Conservation (phyloP, 2,797 vertebrate species). For the Alfaro cultratus region DNA sequence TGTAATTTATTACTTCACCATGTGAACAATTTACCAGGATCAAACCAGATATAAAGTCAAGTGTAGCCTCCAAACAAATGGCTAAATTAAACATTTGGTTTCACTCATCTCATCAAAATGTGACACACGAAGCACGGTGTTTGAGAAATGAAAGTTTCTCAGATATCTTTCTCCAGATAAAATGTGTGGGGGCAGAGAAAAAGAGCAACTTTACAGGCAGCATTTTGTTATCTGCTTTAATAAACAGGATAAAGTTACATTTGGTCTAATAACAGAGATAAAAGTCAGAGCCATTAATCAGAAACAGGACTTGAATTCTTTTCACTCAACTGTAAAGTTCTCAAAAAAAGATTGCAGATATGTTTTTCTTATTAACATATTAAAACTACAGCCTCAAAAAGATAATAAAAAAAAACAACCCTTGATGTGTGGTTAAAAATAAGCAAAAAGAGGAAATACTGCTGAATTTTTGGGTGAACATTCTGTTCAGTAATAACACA, state of each 20-base stretch:
- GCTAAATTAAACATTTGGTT: constrained; percentile 55
- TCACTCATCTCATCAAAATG: constrained; percentile 52
- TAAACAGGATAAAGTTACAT: constrained; percentile 21
- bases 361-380: constrained; percentile 9
- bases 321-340: constrained; percentile 13
- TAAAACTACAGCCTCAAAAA: constrained; percentile 3
- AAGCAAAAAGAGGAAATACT: not conserved
- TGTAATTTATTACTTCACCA: constrained; percentile 45
- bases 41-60: constrained; percentile 53
- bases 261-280: constrained; percentile 10
- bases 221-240: constrained; percentile 29
- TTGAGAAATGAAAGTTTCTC: constrained; percentile 56
- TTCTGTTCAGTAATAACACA: constrained; percentile 18
- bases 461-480: constrained; percentile 11
- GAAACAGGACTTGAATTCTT: constrained; percentile 12
- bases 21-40: constrained; percentile 31
- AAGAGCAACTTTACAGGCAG: not conserved
- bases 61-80: constrained; percentile 42
- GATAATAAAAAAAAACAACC: constrained; percentile 7
- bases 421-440: constrained; percentile 3
- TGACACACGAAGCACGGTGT: constrained; percentile 50
- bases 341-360: not conserved
- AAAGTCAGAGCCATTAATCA: constrained; percentile 29
- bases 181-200: not conserved
- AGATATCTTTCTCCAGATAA: constrained; percentile 35